A percentile compares a stretch with the other conserved stretches of the same genome.
Conservation (phyloP, 2,888 invertebrate genomes). For the Agriopis marginaria region DNA sequence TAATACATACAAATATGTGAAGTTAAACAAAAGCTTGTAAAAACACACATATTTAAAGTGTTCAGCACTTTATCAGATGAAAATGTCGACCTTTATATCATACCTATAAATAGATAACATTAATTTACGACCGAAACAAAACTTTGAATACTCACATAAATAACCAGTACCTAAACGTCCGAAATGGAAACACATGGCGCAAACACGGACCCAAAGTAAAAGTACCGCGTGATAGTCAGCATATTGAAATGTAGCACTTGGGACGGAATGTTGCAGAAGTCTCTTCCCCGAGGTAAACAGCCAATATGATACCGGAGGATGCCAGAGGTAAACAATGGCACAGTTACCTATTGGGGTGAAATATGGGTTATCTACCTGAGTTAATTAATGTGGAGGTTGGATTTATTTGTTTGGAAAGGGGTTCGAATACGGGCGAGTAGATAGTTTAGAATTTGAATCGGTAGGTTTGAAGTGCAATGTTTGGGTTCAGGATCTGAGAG, state of each 20-base stretch:
- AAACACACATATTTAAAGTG: background rate
- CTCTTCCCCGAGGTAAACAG: slow-evolving; percentile 56
- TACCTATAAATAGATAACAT: slow-evolving; percentile 7
- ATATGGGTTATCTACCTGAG: slow-evolving; percentile 34
- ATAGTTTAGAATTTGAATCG: slow-evolving; percentile 13
- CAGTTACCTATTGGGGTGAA: slow-evolving; percentile 34
- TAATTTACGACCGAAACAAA: slow-evolving; percentile 28
- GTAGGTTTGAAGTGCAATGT: background rate
- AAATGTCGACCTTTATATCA: background rate
- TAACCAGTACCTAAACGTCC: slow-evolving; percentile 20
- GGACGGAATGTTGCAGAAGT: slow-evolving; percentile 64
- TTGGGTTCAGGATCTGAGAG: background rate
- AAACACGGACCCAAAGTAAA: slow-evolving; percentile 37
- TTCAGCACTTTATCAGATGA: background rate
- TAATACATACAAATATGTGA: too few relatives aligned
- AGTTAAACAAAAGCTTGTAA: too few relatives aligned
- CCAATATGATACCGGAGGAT: slow-evolving; percentile 30
- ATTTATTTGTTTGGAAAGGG: slow-evolving; percentile 27
- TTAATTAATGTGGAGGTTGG: slow-evolving; percentile 29
- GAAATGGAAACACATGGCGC: slow-evolving; percentile 37
- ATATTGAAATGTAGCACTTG: slow-evolving; percentile 81
- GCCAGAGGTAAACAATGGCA: slow-evolving; percentile 27
- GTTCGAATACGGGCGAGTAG: background rate
- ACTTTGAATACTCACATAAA: slow-evolving; percentile 27
- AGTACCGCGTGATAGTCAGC: slow-evolving; percentile 67